phyloP scores from a whole-genome alignment of 2,797 vertebrate genomes.

The Oophaga sylvatica region DNA sequence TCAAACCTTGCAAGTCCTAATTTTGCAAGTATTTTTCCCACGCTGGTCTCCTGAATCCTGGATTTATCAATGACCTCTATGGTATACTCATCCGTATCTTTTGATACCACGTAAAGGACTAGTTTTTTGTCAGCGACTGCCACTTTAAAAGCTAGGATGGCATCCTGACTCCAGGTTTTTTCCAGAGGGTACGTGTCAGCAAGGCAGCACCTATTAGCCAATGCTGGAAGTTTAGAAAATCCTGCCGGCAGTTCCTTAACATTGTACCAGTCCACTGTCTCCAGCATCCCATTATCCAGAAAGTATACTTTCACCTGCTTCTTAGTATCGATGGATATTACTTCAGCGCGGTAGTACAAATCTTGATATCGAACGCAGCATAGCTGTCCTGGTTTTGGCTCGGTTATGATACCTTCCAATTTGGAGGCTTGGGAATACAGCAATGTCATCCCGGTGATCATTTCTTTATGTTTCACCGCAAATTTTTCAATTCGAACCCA shows the following conservation, averaged over 20 bases:
- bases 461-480: slow-evolving; percentile 73
- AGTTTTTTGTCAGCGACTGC: slow-evolving; percentile 80
- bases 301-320: slow-evolving; percentile 76
- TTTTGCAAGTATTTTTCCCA: slow-evolving; percentile 78
- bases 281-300: slow-evolving; percentile 82
- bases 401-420: slow-evolving; percentile 67
- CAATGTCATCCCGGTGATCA: slow-evolving; percentile 76
- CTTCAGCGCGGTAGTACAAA: slow-evolving; percentile 80
- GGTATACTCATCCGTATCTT: slow-evolving; percentile 70
- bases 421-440: slow-evolving; percentile 76
- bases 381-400: slow-evolving; percentile 77
- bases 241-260: slow-evolving; percentile 78
- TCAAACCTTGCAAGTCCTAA: slow-evolving; percentile 74
- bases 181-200: slow-evolving; percentile 75
- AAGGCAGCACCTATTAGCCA: slow-evolving; percentile 84
- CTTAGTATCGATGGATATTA: slow-evolving; percentile 70
- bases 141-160: slow-evolving; percentile 81
- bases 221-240: slow-evolving; percentile 77
- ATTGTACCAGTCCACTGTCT: slow-evolving; percentile 72
- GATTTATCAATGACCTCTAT: slow-evolving; percentile 81
- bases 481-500: slow-evolving; percentile 84
- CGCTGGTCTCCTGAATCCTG: slow-evolving; percentile 75
- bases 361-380: slow-evolving; percentile 84
- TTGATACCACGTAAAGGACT: slow-evolving; percentile 74
- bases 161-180: slow-evolving; percentile 78